A percentile compares a stretch with the other conserved stretches of the same genome.
These are phyloP conservation scores for Tenebrio molitor DNA, from an alignment of 1,140 invertebrate genomes.

Conservation along the genomic window DNA sequence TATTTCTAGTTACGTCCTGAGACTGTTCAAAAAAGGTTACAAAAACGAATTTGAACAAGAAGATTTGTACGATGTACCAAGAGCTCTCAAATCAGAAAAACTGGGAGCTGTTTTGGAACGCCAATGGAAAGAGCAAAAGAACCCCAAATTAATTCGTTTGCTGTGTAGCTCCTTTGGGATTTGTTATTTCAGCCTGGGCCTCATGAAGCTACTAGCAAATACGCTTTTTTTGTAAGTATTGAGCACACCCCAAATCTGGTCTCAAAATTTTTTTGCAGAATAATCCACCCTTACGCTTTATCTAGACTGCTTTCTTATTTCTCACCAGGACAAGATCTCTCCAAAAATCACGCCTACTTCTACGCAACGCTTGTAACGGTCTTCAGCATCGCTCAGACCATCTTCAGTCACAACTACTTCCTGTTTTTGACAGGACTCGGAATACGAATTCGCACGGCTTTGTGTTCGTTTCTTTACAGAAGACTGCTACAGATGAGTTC, in stretches of 20 bases:
- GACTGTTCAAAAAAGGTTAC: conserved; percentile 68
- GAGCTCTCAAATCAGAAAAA: conserved; percentile 65
- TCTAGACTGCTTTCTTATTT: background rate
- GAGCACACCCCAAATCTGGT: too few relatives aligned
- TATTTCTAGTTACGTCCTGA: conserved; percentile 67
- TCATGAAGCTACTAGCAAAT: background rate
- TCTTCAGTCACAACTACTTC: conserved; percentile 8
- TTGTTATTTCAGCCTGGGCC: background rate
- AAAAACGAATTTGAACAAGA: conserved; percentile 66
- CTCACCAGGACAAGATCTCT: background rate
- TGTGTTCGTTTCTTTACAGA: conserved; percentile 36
- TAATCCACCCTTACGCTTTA: background rate
- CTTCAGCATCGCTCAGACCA: background rate
- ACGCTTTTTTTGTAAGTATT: background rate
- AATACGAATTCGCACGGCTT: conserved; percentile 20
- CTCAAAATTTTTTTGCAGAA: too few relatives aligned
- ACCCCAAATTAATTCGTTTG: background rate
- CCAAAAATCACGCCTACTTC: background rate
- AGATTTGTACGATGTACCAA: conserved; percentile 69
- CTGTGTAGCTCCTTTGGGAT: background rate
- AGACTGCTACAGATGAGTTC: conserved; percentile 6
- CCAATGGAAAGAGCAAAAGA: conserved; percentile 58
- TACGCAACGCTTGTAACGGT: background rate
- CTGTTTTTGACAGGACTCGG: background rate
- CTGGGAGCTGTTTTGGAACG: conserved; percentile 66